phyloP scores from a whole-genome alignment of 2,113 vertebrate genomes.

The Alosa alosa region DNA sequence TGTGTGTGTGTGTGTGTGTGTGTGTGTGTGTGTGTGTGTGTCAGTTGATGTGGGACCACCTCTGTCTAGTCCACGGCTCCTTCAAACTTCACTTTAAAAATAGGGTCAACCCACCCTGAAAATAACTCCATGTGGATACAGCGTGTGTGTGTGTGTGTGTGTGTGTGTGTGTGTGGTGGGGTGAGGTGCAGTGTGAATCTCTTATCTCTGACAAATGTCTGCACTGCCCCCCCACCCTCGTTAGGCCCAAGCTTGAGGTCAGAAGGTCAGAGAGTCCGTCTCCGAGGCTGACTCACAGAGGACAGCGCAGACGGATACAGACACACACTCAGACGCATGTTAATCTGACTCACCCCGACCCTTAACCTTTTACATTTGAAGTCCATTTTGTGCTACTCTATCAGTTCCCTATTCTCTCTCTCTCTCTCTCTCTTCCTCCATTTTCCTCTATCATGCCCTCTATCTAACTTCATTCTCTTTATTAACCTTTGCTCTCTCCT shows the following conservation, averaged over 20 bases:
- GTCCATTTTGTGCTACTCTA: background rate
- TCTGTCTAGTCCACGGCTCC: background rate
- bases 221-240: too few relatives aligned
- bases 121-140: background rate
- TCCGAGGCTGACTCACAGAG: too few relatives aligned
- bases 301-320: background rate
- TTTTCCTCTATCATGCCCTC: background rate
- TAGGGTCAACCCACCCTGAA: background rate
- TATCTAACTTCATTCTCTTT: background rate
- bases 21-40: background rate
- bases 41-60: background rate
- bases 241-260: too few relatives aligned
- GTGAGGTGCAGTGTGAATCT: background rate
- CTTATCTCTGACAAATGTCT: too few relatives aligned
- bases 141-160: background rate
- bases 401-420: background rate
- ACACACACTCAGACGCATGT: background rate
- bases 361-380: background rate
- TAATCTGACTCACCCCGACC: background rate
- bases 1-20: slow-evolving; percentile 31
- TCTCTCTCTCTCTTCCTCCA: background rate
- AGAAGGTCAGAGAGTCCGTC: too few relatives aligned
- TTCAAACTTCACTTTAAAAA: background rate
- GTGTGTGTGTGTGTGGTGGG: background rate
- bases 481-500: background rate